Percentiles rank a stretch among this genome's conserved stretches.
These are phyloP conservation scores for Leucosticte australis DNA, from an alignment of 2,113 vertebrate species.

Conservation along the genomic window DNA sequence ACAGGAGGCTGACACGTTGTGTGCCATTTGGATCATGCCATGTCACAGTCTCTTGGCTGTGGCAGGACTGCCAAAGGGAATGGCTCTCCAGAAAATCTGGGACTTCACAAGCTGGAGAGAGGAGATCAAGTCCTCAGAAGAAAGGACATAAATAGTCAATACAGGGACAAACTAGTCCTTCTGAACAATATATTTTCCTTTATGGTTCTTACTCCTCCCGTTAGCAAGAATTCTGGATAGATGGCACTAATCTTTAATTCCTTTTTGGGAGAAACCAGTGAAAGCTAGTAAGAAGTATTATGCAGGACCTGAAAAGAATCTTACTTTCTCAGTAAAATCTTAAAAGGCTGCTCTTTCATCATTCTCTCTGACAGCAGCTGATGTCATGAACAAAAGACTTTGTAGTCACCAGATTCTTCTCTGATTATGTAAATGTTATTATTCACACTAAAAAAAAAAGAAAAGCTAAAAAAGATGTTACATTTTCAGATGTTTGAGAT, in stretches of 20 bases:
- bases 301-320: neutral
- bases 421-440: neutral
- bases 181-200: neutral
- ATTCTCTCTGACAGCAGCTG: neutral
- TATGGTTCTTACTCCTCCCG: neutral
- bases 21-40: neutral
- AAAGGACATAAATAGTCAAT: neutral
- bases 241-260: neutral
- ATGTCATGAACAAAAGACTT: neutral
- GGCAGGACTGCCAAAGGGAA: neutral
- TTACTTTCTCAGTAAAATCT: neutral
- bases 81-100: neutral
- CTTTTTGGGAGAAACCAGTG: neutral
- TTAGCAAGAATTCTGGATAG: neutral
- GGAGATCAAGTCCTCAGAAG: neutral
- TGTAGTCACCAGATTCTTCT: neutral
- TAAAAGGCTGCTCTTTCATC: neutral
- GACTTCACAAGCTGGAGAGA: neutral
- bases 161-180: neutral
- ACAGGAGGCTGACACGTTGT: neutral
- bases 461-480: neutral
- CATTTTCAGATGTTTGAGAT: neutral
- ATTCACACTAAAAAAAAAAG: neutral
- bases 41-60: neutral
- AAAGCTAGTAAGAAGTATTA: neutral